Percentiles rank a stretch among this genome's conserved stretches.
Conservation (phyloP, 2,888 invertebrate species). For the Carabus problematicus region DNA sequence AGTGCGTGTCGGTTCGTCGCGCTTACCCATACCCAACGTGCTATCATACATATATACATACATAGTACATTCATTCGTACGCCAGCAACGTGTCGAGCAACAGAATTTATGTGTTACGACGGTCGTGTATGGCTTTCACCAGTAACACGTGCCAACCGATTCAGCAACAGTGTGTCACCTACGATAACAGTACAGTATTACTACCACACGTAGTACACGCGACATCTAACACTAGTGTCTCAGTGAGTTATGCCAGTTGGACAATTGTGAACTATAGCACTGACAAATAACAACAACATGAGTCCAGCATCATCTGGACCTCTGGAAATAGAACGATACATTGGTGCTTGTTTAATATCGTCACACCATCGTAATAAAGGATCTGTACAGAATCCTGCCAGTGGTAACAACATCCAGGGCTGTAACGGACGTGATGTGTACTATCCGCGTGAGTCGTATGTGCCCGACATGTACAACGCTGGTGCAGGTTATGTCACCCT, state of each 20-base stretch:
- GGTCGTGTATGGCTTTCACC: no score
- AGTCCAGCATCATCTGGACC: constrained; percentile 74
- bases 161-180: no score
- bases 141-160: no score
- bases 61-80: no score
- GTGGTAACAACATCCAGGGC: constrained; percentile 44
- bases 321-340: constrained; percentile 69
- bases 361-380: constrained; percentile 51
- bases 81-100: no score
- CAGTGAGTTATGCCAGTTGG: constrained; percentile 48
- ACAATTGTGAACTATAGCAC: constrained; percentile 3
- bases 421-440: constrained; percentile 45
- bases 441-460: constrained; percentile 47
- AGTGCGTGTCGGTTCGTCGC: constrained; percentile 62
- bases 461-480: constrained; percentile 41
- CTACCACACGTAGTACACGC: constrained; percentile 49
- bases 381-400: constrained; percentile 46
- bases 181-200: constrained; percentile 3
- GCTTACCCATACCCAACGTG: constrained; percentile 43
- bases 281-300: constrained; percentile 59
- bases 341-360: constrained; percentile 69
- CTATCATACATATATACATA: no score
- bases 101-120: no score
- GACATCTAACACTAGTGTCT: constrained; percentile 47
- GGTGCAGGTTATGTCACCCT: constrained; percentile 62